phyloP scores from a whole-genome alignment of 2,113 vertebrate genomes.

The Neolamprologus falcicula region DNA sequence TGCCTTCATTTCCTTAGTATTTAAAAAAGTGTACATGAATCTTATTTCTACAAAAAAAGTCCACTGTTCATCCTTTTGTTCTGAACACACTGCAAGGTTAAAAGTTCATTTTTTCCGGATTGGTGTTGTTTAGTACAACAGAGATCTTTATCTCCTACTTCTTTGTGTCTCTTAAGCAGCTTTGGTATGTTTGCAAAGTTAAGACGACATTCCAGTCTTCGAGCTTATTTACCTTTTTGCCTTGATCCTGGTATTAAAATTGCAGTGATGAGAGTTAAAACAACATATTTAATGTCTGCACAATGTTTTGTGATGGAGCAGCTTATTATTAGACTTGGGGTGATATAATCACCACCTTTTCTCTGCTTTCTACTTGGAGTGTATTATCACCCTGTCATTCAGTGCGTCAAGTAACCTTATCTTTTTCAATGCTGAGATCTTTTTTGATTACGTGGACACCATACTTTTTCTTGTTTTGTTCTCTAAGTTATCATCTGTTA shows the following conservation, averaged over 20 bases:
- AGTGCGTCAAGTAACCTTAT: neutral
- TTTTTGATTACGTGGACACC: neutral
- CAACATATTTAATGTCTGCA: neutral
- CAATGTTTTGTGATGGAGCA: neutral
- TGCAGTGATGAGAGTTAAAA: neutral
- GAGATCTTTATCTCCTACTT: neutral
- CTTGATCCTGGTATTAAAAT: neutral
- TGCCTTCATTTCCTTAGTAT: neutral
- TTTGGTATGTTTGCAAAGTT: slow-evolving; percentile 8
- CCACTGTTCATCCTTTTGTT: neutral
- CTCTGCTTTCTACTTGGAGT: neutral
- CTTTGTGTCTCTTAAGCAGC: neutral
- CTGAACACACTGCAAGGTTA: neutral
- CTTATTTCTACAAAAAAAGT: neutral
- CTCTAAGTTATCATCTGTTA: neutral
- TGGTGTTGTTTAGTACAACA: neutral
- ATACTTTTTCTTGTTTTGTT: neutral
- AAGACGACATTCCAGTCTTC: neutral
- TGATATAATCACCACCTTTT: neutral
- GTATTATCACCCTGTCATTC: neutral
- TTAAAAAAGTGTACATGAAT: neutral
- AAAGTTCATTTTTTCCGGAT: neutral
- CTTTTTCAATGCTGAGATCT: neutral
- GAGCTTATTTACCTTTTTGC: neutral
- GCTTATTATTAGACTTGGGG: neutral